phyloP scores from a whole-genome alignment of 2,113 vertebrate species.

The Oenanthe oenanthe region DNA sequence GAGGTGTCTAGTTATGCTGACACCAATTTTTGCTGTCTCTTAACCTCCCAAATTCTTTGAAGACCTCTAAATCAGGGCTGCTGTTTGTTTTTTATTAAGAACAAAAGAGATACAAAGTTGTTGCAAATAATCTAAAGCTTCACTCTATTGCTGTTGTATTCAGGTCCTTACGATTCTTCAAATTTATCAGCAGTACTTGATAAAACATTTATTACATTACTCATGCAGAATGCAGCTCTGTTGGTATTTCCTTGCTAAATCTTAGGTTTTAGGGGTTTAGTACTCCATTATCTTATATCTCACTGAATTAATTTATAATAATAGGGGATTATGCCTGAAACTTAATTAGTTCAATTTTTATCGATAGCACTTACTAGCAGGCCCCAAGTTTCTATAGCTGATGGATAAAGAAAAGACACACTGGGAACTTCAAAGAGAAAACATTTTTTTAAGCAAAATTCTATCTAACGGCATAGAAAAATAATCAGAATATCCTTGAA shows the following conservation, averaged over 20 bases:
- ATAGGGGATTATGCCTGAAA: slow-evolving; percentile 34
- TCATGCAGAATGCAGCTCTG: not conserved
- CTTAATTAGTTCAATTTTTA: slow-evolving; percentile 55
- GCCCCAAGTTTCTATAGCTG: not conserved
- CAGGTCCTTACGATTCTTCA: not conserved
- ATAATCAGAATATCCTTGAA: not conserved
- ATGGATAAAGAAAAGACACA: not conserved
- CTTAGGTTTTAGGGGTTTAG: slow-evolving; percentile 6
- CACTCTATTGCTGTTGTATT: not conserved
- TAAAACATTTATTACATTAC: not conserved
- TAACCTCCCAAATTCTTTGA: not conserved
- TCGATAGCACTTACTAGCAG: not conserved
- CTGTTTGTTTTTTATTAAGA: not conserved
- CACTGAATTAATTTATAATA: not conserved
- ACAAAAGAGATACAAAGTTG: not conserved
- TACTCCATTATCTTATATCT: slow-evolving; percentile 28
- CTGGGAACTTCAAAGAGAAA: not conserved
- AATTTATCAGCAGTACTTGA: not conserved
- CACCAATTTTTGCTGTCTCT: not conserved
- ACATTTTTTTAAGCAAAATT: not conserved
- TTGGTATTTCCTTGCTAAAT: not conserved
- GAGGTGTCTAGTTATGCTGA: not conserved
- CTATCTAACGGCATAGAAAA: not conserved
- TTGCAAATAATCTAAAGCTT: not conserved
- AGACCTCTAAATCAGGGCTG: not conserved